A percentile compares a stretch with the other conserved stretches of the same genome.
Evolutionary conservation across 2,113 vertebrate genomes (phyloP).

Genomic region (Leptodactylus fuscus): DNA sequence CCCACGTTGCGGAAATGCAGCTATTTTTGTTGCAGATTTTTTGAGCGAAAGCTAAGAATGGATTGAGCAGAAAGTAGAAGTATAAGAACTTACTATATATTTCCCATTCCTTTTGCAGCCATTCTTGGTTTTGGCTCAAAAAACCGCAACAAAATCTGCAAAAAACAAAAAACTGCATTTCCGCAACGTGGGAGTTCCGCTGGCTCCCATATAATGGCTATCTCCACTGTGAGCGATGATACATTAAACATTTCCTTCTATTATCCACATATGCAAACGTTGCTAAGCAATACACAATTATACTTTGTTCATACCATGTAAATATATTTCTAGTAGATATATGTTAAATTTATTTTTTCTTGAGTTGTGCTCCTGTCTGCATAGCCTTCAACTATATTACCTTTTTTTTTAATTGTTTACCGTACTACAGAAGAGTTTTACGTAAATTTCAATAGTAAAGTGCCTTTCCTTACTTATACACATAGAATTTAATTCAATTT

Average conservation of each 20-base stretch:
- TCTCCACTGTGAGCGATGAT: neutral
- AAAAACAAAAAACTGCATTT: too few species aligned
- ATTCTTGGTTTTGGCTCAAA: too few species aligned
- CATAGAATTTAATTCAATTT: neutral
- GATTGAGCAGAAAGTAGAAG: too few species aligned
- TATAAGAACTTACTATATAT: too few species aligned
- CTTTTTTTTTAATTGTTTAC: neutral
- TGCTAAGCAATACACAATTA: neutral
- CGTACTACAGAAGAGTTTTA: neutral
- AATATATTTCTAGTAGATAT: slow-evolving; percentile 32
- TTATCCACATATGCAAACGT: neutral
- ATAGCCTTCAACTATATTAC: neutral
- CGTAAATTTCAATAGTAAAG: too few species aligned
- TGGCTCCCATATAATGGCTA: neutral
- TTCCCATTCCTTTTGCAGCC: too few species aligned
- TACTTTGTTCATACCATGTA: slow-evolving; percentile 36
- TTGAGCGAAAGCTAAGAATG: too few species aligned
- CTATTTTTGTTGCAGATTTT: too few species aligned
- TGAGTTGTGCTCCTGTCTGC: slow-evolving; percentile 10
- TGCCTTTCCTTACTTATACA: neutral
- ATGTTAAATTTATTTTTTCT: slow-evolving; percentile 16
- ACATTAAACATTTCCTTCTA: neutral
- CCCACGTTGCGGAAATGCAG: too few species aligned
- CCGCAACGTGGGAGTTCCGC: too few species aligned
- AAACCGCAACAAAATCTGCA: too few species aligned